Percentiles rank a stretch among this genome's conserved stretches.
Evolutionary conservation across 35 echinoderm and acorn worm species (phyloP).

Genomic region (Heliocidaris erythrogramma): DNA sequence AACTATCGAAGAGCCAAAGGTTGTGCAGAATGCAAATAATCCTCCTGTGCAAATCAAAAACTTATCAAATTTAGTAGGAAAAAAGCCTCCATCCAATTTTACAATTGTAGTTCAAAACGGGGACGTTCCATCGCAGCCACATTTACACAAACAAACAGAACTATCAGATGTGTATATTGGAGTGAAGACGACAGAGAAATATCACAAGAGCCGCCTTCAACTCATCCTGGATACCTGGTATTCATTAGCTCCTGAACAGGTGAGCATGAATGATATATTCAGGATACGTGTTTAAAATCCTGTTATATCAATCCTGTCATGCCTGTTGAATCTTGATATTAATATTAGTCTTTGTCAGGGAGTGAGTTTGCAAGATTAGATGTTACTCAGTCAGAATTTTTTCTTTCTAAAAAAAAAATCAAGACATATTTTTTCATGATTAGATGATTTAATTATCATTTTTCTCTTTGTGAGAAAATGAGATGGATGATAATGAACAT

Average conservation of each 20-base stretch:
- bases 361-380: not conserved
- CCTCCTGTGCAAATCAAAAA: not conserved
- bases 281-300: not conserved
- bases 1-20: slow-evolving; percentile 8
- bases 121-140: not conserved
- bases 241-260: slow-evolving; percentile 78
- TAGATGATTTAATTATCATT: no score
- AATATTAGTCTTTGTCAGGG: not conserved
- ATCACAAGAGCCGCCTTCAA: slow-evolving; percentile 65
- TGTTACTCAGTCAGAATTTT: no score
- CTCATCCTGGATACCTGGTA: slow-evolving; percentile 87
- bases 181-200: slow-evolving; percentile 86
- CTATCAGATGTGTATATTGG: slow-evolving; percentile 91
- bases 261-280: slow-evolving; percentile 19
- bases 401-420: no score
- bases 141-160: slow-evolving; percentile 37
- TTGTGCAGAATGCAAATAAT: not conserved
- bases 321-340: not conserved
- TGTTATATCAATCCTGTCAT: not conserved
- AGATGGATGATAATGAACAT: no score
- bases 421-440: no score
- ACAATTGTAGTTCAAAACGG: slow-evolving; percentile 39
- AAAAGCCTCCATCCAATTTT: not conserved
- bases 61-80: slow-evolving; percentile 20
- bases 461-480: no score